A percentile compares a stretch with the other conserved stretches of the same genome.
These are phyloP conservation scores for Eurytoma adleriae DNA, from an alignment of 2,888 invertebrate genomes.

Conservation along the genomic window DNA sequence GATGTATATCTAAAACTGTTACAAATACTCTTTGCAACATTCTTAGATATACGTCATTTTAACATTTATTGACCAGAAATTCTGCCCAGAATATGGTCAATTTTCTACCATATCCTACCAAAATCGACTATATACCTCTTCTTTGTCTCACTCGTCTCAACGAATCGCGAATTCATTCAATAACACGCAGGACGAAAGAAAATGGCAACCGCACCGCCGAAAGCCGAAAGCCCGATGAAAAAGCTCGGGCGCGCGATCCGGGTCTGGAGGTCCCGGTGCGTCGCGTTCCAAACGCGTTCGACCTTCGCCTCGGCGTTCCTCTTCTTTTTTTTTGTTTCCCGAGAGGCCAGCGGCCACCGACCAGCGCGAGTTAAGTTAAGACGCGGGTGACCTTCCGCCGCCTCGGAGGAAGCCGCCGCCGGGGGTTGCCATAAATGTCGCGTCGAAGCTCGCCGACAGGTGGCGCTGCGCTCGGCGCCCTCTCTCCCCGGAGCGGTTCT, in stretches of 20 bases:
- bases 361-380: background rate
- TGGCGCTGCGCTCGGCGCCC: slow-evolving; percentile 41
- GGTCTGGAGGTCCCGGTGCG: background rate
- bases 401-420: slow-evolving; percentile 55
- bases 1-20: too few species aligned
- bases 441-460: slow-evolving; percentile 53
- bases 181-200: background rate
- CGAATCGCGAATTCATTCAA: background rate
- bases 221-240: background rate
- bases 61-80: too few species aligned
- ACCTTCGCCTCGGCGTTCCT: slow-evolving; percentile 50
- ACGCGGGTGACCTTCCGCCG: background rate
- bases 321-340: slow-evolving; percentile 29
- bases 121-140: too few species aligned
- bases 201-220: background rate
- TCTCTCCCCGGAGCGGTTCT: background rate
- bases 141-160: too few species aligned
- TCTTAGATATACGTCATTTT: too few species aligned
- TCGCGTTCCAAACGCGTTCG: slow-evolving; percentile 24
- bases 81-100: too few species aligned
- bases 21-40: too few species aligned
- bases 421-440: slow-evolving; percentile 76
- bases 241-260: background rate
- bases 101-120: too few species aligned
- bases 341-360: slow-evolving; percentile 30